Conservation (phyloP, 1,140 invertebrate species). For the Ceratosolen fusciceps region DNA sequence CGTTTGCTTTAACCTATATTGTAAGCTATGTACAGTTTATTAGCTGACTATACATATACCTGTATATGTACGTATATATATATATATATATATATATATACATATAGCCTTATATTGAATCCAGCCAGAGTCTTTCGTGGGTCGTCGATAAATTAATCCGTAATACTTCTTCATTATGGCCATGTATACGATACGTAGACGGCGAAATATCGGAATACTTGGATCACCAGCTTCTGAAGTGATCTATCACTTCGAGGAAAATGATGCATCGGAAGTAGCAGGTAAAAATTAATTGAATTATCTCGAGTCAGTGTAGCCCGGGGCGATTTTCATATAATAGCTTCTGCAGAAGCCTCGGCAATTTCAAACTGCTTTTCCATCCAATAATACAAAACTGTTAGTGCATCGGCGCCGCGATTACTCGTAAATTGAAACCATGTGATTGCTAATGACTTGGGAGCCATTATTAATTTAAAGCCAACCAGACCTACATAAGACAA, state of each 20-base stretch:
- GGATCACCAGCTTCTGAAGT: neutral
- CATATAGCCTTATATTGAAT: no score
- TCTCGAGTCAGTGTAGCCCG: neutral
- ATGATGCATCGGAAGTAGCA: neutral
- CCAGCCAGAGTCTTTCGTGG: no score
- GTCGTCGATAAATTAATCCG: no score
- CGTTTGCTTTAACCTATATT: no score
- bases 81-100: no score
- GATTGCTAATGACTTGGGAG: slow-evolving; percentile 22
- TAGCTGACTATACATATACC: no score
- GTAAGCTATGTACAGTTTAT: no score
- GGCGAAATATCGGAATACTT: no score
- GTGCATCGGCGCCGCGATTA: neutral
- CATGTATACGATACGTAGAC: no score
- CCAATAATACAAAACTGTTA: slow-evolving; percentile 12
- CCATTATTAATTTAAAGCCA: neutral
- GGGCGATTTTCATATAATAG: neutral
- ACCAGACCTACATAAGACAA: neutral
- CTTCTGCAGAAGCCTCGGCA: neutral
- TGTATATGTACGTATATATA: no score
- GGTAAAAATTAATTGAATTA: slow-evolving; percentile 12
- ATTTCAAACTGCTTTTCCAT: neutral
- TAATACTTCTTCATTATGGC: no score
- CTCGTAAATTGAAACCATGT: slow-evolving; percentile 6
- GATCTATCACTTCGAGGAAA: neutral